Conservation (phyloP, 2,888 invertebrate genomes). For the Caenorhabditis afra region DNA sequence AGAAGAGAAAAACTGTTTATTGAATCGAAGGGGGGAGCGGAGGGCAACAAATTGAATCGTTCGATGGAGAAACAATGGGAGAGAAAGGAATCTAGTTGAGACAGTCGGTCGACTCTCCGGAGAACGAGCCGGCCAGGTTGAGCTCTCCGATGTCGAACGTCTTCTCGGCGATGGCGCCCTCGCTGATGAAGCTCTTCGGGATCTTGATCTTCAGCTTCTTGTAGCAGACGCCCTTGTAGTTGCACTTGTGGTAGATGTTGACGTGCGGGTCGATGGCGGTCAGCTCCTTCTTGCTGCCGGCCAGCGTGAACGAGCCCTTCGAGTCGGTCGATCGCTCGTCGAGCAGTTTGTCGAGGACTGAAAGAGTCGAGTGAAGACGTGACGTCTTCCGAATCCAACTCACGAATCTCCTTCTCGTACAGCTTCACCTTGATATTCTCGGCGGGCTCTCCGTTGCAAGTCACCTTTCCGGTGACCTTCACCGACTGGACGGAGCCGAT, state of each 20-base stretch:
- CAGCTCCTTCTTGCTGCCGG: slow-evolving; percentile 65
- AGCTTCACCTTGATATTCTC: slow-evolving; percentile 77
- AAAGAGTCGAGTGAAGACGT: neutral
- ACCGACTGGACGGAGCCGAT: slow-evolving; percentile 73
- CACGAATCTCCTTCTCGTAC: slow-evolving; percentile 74
- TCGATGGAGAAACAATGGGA: neutral
- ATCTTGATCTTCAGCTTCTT: slow-evolving; percentile 69
- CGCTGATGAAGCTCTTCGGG: slow-evolving; percentile 68
- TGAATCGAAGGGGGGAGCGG: slow-evolving; percentile 4
- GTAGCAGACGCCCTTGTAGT: slow-evolving; percentile 67
- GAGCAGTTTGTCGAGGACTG: slow-evolving; percentile 75
- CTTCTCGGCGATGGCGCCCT: slow-evolving; percentile 59
- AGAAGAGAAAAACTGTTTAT: slow-evolving; percentile 27
- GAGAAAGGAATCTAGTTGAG: slow-evolving; percentile 63
- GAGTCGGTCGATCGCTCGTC: slow-evolving; percentile 72
- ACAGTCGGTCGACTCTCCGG: slow-evolving; percentile 75
- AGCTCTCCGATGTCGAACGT: slow-evolving; percentile 70
- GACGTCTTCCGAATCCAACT: no score
- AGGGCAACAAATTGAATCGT: slow-evolving; percentile 14
- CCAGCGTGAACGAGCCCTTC: slow-evolving; percentile 71
- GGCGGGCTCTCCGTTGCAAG: slow-evolving; percentile 75
- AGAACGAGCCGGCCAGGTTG: slow-evolving; percentile 74
- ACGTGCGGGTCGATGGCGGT: slow-evolving; percentile 69
- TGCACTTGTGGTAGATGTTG: slow-evolving; percentile 71
- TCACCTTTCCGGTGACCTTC: slow-evolving; percentile 72